phyloP scores from a whole-genome alignment of 2,113 vertebrate genomes.

The Sylvietta virens region DNA sequence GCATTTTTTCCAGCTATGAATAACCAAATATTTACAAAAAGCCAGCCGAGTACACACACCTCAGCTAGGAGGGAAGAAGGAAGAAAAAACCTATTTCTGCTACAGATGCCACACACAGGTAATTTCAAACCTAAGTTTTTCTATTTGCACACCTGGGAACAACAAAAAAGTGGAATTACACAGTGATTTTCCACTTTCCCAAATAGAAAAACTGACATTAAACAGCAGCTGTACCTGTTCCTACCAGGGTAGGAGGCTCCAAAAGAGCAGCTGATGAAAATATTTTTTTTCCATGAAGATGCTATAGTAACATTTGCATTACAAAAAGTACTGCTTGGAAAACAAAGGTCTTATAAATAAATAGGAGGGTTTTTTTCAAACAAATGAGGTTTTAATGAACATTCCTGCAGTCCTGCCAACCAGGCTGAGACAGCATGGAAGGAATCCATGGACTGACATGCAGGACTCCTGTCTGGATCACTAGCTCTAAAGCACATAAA shows the following conservation, averaged over 20 bases:
- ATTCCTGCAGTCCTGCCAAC: neutral
- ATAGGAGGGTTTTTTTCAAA: neutral
- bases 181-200: neutral
- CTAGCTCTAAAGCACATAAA: neutral
- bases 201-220: neutral
- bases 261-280: neutral
- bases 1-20: neutral
- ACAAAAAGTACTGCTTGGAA: neutral
- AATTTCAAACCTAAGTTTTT: neutral
- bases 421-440: neutral
- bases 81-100: neutral
- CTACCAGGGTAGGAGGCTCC: neutral
- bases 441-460: neutral
- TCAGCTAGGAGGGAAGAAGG: neutral
- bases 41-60: neutral
- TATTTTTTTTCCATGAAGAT: rapidly evolving
- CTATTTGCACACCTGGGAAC: neutral
- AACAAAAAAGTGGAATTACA: neutral
- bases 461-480: neutral
- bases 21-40: neutral
- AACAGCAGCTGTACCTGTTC: neutral
- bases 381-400: neutral
- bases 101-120: neutral
- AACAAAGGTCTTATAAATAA: neutral
- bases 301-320: neutral